These are phyloP conservation scores for Bombyx huttoni DNA, from an alignment of 2,888 invertebrate genomes.

Conservation along the genomic window DNA sequence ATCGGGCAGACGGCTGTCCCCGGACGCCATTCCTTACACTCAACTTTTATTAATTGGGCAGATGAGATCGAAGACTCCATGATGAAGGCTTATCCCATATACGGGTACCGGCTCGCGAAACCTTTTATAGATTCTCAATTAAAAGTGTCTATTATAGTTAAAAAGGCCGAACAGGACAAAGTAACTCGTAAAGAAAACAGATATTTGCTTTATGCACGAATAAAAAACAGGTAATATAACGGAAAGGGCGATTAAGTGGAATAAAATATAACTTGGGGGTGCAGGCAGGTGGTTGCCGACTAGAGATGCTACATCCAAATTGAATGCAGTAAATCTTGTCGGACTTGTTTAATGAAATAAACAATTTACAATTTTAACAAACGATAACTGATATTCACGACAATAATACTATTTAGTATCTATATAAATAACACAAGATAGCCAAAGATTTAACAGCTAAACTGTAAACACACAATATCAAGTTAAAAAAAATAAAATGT, in stretches of 20 bases:
- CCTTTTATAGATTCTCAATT: conserved; percentile 73
- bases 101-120: conserved; percentile 63
- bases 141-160: conserved; percentile 71
- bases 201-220: conserved; percentile 66
- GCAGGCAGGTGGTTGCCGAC: conserved; percentile 62
- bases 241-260: conserved; percentile 71
- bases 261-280: conserved; percentile 71
- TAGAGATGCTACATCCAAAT: conserved; percentile 31
- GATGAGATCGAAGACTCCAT: conserved; percentile 66
- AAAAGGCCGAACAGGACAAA: conserved; percentile 49
- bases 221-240: conserved; percentile 67
- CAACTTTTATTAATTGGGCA: conserved; percentile 73
- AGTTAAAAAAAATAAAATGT: no score
- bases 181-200: conserved; percentile 54
- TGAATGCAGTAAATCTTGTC: conserved; percentile 9
- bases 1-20: conserved; percentile 41
- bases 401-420: not conserved
- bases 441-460: no score
- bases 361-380: not conserved
- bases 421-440: no score
- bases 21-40: conserved; percentile 59
- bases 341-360: not conserved
- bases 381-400: not conserved
- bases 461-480: no score
- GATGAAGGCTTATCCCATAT: conserved; percentile 67